Conservation (phyloP, 2,888 invertebrate species). For the Melinaea menophilus region DNA sequence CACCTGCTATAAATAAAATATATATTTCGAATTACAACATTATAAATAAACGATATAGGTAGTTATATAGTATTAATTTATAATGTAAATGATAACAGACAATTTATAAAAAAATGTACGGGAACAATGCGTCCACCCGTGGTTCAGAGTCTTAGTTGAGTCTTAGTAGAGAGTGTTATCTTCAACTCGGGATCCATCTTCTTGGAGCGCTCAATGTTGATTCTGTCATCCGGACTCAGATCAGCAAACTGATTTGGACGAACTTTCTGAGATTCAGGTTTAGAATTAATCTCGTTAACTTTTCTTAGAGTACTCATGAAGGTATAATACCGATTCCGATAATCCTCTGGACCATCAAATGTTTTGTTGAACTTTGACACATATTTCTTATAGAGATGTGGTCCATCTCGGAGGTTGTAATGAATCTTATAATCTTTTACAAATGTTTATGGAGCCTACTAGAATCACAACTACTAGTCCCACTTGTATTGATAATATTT, state of each 20-base stretch:
- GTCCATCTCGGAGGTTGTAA: slow-evolving; percentile 34
- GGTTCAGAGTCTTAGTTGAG: slow-evolving; percentile 18
- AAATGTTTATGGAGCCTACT: too few relatives aligned
- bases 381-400: slow-evolving; percentile 30
- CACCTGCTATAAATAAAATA: too few relatives aligned
- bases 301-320: slow-evolving; percentile 48
- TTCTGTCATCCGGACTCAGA: slow-evolving; percentile 39
- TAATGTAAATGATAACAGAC: too few relatives aligned
- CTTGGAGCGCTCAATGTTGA: slow-evolving; percentile 19
- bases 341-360: slow-evolving; percentile 42
- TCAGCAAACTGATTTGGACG: slow-evolving; percentile 51
- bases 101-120: too few relatives aligned
- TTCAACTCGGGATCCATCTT: slow-evolving; percentile 43
- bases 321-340: slow-evolving; percentile 42
- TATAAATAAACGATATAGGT: too few relatives aligned
- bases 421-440: slow-evolving; percentile 17
- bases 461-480: too few relatives aligned
- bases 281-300: slow-evolving; percentile 49
- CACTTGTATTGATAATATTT: too few relatives aligned
- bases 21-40: too few relatives aligned
- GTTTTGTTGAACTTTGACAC: slow-evolving; percentile 40
- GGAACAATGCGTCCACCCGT: slow-evolving; percentile 26
- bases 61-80: too few relatives aligned
- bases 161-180: slow-evolving; percentile 23
- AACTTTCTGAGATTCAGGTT: slow-evolving; percentile 39